A percentile compares a stretch with the other conserved stretches of the same genome.
phyloP scores from a whole-genome alignment of 2,888 invertebrate genomes.

The Macrophya annulata region DNA sequence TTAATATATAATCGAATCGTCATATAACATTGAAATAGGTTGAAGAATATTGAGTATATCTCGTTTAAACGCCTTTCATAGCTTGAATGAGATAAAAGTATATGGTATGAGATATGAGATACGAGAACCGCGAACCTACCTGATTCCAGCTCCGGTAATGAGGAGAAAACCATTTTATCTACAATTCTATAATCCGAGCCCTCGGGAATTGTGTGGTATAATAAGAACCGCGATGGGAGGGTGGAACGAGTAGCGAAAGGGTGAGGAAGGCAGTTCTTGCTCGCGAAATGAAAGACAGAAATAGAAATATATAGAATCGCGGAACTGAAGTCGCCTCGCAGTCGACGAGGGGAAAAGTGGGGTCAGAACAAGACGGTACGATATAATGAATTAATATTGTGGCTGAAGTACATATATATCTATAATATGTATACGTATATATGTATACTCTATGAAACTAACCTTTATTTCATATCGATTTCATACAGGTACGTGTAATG shows the following conservation, averaged over 20 bases:
- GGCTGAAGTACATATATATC: background rate
- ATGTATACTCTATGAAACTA: background rate
- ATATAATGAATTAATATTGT: conserved; percentile 49
- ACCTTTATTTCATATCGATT: conserved; percentile 43
- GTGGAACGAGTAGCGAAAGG: conserved; percentile 40
- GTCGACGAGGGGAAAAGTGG: conserved; percentile 17
- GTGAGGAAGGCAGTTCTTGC: conserved; percentile 36
- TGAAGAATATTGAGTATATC: conserved; percentile 38
- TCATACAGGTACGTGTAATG: background rate
- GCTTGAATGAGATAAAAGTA: conserved; percentile 49
- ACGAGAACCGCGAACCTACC: conserved; percentile 54
- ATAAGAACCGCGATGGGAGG: conserved; percentile 58
- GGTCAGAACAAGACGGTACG: conserved; percentile 44
- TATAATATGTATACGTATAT: background rate
- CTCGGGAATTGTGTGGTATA: conserved; percentile 60
- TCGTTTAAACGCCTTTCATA: conserved; percentile 49
- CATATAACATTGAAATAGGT: conserved; percentile 32
- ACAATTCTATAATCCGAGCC: conserved; percentile 61
- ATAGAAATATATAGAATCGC: conserved; percentile 40
- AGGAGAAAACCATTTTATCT: conserved; percentile 61
- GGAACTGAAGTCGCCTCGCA: background rate
- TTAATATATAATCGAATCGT: conserved; percentile 32
- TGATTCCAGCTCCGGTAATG: conserved; percentile 60
- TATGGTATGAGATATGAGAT: conserved; percentile 50
- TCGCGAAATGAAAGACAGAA: conserved; percentile 43